phyloP scores from a whole-genome alignment of 2,113 vertebrate species.

The Stercorarius parasiticus region DNA sequence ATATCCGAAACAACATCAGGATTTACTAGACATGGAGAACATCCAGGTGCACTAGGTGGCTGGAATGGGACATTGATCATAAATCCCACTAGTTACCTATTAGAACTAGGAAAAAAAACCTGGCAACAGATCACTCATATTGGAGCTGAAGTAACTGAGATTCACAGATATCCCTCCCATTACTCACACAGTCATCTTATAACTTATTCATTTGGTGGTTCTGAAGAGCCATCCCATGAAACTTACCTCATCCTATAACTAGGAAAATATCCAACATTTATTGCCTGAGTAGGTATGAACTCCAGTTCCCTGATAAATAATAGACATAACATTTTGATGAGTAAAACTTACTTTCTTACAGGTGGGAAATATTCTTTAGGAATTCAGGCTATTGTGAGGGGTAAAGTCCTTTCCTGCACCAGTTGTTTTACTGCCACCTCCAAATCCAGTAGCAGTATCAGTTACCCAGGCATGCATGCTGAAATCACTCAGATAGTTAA shows the following conservation, averaged over 20 bases:
- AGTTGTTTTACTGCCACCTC: background rate
- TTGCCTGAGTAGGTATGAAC: accelerated
- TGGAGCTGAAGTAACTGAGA: background rate
- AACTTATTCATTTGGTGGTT: background rate
- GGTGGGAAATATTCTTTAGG: background rate
- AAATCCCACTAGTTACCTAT: background rate
- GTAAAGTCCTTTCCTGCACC: background rate
- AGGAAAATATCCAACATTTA: background rate
- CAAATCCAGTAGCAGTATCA: background rate
- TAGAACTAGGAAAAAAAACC: background rate
- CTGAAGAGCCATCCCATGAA: background rate
- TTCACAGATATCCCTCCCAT: background rate
- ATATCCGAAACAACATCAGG: background rate
- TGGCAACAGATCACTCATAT: background rate
- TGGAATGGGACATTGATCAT: background rate
- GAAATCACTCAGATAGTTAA: background rate
- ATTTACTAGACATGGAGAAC: background rate
- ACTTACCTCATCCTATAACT: background rate
- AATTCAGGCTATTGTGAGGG: background rate
- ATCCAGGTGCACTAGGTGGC: accelerated
- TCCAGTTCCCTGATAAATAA: background rate
- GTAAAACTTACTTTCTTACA: background rate
- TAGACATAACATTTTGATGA: background rate
- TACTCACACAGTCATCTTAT: background rate
- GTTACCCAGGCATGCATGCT: background rate